These are phyloP conservation scores for Parelbella ahira DNA, from an alignment of 2,888 invertebrate species.

Conservation along the genomic window DNA sequence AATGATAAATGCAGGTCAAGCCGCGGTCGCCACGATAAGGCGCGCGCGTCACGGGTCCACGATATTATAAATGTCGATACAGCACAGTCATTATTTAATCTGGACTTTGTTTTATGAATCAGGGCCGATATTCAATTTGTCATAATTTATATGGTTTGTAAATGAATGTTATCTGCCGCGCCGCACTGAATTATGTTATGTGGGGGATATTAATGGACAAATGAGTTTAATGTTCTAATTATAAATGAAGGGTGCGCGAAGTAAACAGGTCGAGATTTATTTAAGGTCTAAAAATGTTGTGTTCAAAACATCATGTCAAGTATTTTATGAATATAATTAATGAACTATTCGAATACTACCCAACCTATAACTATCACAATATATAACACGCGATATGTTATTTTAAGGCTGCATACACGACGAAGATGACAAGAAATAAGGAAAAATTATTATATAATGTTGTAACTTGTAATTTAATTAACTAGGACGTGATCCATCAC, in stretches of 20 bases:
- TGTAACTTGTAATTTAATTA: too few species aligned
- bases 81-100: slow-evolving; percentile 23
- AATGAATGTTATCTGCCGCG: slow-evolving; percentile 15
- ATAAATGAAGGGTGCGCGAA: background rate
- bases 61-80: slow-evolving; percentile 22
- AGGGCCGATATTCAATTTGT: slow-evolving; percentile 23
- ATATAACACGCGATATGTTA: too few species aligned
- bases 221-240: slow-evolving; percentile 21
- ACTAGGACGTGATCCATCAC: slow-evolving; percentile 18
- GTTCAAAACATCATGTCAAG: too few species aligned
- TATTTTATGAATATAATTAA: too few species aligned
- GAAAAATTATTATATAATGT: too few species aligned
- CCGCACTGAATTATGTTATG: slow-evolving; percentile 10
- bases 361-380: too few species aligned
- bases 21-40: slow-evolving; percentile 34
- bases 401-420: too few species aligned
- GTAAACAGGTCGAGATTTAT: too few species aligned
- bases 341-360: too few species aligned
- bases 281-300: too few species aligned
- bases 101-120: slow-evolving; percentile 23
- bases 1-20: slow-evolving; percentile 36
- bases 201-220: slow-evolving; percentile 10
- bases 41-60: slow-evolving; percentile 29
- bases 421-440: too few species aligned
- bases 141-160: slow-evolving; percentile 23